Evolutionary conservation across 2,113 vertebrate species (phyloP).

Genomic region (Actenoides hombroni): DNA sequence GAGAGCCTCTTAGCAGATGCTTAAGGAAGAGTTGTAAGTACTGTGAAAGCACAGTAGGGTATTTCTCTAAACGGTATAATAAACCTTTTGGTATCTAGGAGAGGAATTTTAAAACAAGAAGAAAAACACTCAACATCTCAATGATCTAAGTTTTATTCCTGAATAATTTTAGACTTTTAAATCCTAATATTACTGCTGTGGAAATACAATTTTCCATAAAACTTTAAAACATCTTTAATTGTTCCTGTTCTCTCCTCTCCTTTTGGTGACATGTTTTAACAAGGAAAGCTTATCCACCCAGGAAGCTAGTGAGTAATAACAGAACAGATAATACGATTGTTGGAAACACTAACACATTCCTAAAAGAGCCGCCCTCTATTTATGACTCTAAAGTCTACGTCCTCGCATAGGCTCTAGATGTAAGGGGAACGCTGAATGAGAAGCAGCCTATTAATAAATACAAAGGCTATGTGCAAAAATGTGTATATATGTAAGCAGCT

Average conservation of each 20-base stretch:
- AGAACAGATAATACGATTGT: not conserved
- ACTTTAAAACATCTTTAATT: not conserved
- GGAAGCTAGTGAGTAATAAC: not conserved
- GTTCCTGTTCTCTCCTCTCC: not conserved
- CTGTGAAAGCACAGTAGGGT: not conserved
- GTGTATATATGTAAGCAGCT: not conserved
- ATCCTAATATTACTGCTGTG: not conserved
- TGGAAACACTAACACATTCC: not conserved
- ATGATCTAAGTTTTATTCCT: not conserved
- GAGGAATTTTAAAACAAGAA: not conserved
- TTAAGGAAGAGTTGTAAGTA: not conserved
- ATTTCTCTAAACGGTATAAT: not conserved
- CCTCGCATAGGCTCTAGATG: not conserved
- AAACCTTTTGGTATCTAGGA: not conserved
- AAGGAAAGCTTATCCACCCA: not conserved
- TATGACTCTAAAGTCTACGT: not conserved
- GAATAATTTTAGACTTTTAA: not conserved
- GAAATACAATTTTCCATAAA: not conserved
- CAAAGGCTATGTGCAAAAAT: not conserved
- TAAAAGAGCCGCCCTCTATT: not conserved
- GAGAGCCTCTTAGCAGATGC: not conserved
- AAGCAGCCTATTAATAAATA: not conserved
- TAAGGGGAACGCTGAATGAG: not conserved
- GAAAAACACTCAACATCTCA: not conserved
- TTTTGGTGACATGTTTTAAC: not conserved